Conservation (phyloP, 2,888 invertebrate genomes). For the Actias luna region DNA sequence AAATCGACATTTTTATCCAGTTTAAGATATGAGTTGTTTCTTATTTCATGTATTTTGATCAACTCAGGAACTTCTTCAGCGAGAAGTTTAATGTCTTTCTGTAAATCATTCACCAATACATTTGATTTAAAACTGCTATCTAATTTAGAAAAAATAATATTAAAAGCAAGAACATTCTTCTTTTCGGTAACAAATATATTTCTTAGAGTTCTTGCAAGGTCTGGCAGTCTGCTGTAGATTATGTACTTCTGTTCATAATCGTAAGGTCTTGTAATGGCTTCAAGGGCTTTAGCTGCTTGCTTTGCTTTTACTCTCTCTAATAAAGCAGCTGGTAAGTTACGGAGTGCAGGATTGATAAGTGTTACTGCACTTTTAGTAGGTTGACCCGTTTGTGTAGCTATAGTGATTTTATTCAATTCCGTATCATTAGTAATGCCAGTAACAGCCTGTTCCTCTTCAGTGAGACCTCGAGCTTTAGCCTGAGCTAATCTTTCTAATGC, state of each 20-base stretch:
- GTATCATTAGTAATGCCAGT: conserved; percentile 46
- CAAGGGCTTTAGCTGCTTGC: conserved; percentile 92
- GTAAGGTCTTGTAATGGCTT: conserved; percentile 90
- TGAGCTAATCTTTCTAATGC: conserved; percentile 86
- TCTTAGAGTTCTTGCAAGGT: conserved; percentile 90
- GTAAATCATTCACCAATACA: conserved; percentile 86
- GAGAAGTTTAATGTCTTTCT: conserved; percentile 88
- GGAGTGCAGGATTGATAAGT: conserved; percentile 82
- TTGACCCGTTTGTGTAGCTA: conserved; percentile 52
- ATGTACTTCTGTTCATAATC: conserved; percentile 87
- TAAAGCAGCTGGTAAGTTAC: conserved; percentile 90
- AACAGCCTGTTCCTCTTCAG: conserved; percentile 59
- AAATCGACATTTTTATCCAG: conserved; percentile 88
- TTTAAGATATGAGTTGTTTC: conserved; percentile 88
- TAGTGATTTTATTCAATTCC: conserved; percentile 24
- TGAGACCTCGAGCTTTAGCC: conserved; percentile 73
- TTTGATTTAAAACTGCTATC: conserved; percentile 89
- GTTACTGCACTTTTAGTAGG: conserved; percentile 64
- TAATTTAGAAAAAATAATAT: conserved; percentile 88
- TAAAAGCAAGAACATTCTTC: conserved; percentile 90
- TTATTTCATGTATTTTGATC: conserved; percentile 86
- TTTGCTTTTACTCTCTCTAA: conserved; percentile 94
- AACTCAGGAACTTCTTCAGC: conserved; percentile 88
- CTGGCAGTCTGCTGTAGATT: conserved; percentile 90
- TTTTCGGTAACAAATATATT: conserved; percentile 94